These are phyloP conservation scores for Chamaea fasciata DNA, from an alignment of 2,113 vertebrate species.

Conservation along the genomic window DNA sequence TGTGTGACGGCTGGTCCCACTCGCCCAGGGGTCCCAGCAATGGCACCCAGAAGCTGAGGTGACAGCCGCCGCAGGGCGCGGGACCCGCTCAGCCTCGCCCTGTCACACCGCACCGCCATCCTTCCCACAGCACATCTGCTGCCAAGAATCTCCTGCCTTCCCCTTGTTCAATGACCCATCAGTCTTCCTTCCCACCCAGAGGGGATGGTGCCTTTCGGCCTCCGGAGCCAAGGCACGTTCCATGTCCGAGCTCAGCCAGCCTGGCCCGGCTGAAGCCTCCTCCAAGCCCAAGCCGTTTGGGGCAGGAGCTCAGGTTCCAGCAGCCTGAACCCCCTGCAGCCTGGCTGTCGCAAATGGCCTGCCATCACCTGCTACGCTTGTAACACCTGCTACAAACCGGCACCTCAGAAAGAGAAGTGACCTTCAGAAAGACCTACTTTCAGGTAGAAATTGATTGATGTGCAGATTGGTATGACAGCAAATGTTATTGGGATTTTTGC, in stretches of 20 bases:
- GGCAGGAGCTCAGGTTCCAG: not conserved
- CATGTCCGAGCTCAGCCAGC: not conserved
- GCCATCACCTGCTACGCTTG: not conserved
- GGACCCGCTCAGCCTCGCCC: not conserved
- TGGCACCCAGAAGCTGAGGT: not conserved
- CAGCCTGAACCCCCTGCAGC: not conserved
- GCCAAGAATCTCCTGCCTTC: not conserved
- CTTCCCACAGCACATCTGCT: not conserved
- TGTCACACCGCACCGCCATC: not conserved
- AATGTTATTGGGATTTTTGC: not conserved
- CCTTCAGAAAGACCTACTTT: not conserved
- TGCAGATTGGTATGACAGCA: not conserved
- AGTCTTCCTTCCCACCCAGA: not conserved
- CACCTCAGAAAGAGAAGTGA: not conserved
- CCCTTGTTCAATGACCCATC: not conserved
- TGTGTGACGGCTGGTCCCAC: accelerated
- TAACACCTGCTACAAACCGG: not conserved
- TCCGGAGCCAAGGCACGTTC: not conserved
- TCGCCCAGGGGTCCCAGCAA: not conserved
- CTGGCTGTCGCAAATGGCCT: not conserved
- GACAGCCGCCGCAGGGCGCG: accelerated
- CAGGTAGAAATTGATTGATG: not conserved
- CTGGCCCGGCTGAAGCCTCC: not conserved
- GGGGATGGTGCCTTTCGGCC: not conserved
- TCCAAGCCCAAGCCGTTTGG: not conserved